Base-by-base conservation (phyloP, 2,113 vertebrate species). In the Himantopus leucocephalus region DNA sequence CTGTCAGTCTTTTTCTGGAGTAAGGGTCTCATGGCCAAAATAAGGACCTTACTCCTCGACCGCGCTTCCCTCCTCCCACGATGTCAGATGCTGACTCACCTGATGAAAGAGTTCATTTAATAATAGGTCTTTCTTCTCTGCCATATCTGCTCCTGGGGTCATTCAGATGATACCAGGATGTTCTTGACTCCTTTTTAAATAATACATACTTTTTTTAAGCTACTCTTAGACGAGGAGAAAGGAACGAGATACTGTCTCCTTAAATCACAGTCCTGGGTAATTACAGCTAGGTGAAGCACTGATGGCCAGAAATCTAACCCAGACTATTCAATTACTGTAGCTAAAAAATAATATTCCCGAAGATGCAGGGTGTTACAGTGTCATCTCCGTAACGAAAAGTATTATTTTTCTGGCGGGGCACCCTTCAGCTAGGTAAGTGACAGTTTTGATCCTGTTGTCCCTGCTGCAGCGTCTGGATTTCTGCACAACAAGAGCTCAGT, bases 21-120 rank as follows among this genome's bases (percentile, higher is more conserved):
- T 6, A 41, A 41, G n/a, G 12, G 24, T 71, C 70, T 67, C 20
- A 23, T 23, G 32, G 48, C 10, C 67, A 58, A 53, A 30, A 27
- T 23, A 84, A 74, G 14, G 12, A 52, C 47, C 27, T 84, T 55
- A 13, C n/a, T 92, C 52, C n/a, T 72, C 9, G 59, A 64, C 24
- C 27, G 73, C 3, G 0, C 43, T 77, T 84, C 63, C 22, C 22
- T 50, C 22, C 37, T 37, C 4, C 12, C 1, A 6, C 0, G 0
- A 34, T 73, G 78, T 86, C 87, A 73, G 35, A 64, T 27, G 7
- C 14, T 37, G 47, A 73, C 55, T 30, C 4, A 0, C 27, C 71
- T 85, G 52, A 76, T 45, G 27, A 72, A 79, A 48, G 21, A 72
- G 20, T 74, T 68, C 3, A 39, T 81, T 89, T 78, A 70, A 58